phyloP scores from a whole-genome alignment of 2,888 invertebrate species.

The Prosopocoilus inquinatus region DNA sequence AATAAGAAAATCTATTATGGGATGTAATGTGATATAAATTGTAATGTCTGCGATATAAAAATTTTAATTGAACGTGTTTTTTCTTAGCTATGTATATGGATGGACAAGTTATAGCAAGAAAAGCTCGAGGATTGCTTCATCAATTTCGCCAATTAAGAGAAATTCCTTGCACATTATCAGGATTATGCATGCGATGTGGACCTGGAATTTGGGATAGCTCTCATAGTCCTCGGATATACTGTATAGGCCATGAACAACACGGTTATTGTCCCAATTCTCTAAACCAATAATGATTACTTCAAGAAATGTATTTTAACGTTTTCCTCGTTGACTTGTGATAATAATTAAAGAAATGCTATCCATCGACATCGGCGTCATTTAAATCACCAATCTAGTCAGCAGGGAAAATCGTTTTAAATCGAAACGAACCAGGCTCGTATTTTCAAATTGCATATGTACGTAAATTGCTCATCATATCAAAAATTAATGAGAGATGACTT shows the following conservation, averaged over 20 bases:
- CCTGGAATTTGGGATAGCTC: slow-evolving; percentile 95
- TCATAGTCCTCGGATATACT: slow-evolving; percentile 84
- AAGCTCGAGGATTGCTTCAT: slow-evolving; percentile 87
- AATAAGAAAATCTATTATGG: neutral
- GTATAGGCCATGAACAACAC: slow-evolving; percentile 68
- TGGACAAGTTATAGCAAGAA: slow-evolving; percentile 82
- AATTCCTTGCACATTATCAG: slow-evolving; percentile 86
- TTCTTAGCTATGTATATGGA: slow-evolving; percentile 93
- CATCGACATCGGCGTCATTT: too few relatives aligned
- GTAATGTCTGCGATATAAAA: neutral
- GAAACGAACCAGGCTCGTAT: too few relatives aligned
- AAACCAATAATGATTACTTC: slow-evolving; percentile 12
- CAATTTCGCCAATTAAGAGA: slow-evolving; percentile 85
- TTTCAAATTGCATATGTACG: too few relatives aligned
- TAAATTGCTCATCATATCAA: too few relatives aligned
- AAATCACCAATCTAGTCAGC: too few relatives aligned
- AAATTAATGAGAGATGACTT: too few relatives aligned
- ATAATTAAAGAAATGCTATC: too few relatives aligned
- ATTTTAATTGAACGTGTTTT: slow-evolving; percentile 20
- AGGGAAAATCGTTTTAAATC: too few relatives aligned
- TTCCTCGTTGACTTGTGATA: too few relatives aligned
- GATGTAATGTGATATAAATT: neutral
- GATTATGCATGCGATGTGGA: slow-evolving; percentile 84
- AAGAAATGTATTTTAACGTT: too few relatives aligned
- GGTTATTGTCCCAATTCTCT: slow-evolving; percentile 49